Conservation (phyloP, 2,113 vertebrate genomes). For the Halichoerus grypus region DNA sequence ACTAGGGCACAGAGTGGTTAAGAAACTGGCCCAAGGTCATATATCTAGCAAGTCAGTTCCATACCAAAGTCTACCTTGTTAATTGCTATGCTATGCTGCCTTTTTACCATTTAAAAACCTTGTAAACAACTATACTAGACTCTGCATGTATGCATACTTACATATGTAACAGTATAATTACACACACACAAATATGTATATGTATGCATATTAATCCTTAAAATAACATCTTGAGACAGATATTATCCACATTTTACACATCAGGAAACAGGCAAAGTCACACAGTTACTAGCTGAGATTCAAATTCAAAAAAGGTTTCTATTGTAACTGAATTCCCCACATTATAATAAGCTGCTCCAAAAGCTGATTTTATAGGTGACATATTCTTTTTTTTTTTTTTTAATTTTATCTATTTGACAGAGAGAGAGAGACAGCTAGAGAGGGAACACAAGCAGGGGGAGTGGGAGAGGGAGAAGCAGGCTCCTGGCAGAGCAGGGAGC, state of each 20-base stretch:
- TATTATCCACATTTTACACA: not conserved
- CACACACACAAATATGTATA: not conserved
- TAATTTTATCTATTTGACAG: too few relatives aligned
- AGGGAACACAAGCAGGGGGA: too few relatives aligned
- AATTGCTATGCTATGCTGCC: not conserved
- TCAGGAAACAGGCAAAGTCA: conserved; percentile 1
- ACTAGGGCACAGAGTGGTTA: not conserved
- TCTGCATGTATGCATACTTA: not conserved
- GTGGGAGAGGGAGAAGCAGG: too few relatives aligned
- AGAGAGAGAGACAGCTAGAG: too few relatives aligned
- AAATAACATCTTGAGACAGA: conserved; percentile 21
- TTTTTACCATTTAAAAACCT: not conserved
- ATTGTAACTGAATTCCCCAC: conserved; percentile 25
- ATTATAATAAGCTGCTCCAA: not conserved
- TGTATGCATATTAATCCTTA: conserved; percentile 30
- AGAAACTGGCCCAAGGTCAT: not conserved
- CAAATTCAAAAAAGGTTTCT: conserved; percentile 44
- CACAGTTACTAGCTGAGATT: conserved; percentile 2
- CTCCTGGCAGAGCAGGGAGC: too few relatives aligned
- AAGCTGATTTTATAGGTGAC: conserved; percentile 6
- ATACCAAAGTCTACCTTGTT: conserved; percentile 3
- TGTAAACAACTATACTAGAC: not conserved
- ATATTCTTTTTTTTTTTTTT: not conserved
- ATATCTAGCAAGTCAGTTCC: not conserved
- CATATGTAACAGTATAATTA: conserved; percentile 17